Evolutionary conservation across 2,113 vertebrate species (phyloP).

Genomic region (Myrmecobius fasciatus): DNA sequence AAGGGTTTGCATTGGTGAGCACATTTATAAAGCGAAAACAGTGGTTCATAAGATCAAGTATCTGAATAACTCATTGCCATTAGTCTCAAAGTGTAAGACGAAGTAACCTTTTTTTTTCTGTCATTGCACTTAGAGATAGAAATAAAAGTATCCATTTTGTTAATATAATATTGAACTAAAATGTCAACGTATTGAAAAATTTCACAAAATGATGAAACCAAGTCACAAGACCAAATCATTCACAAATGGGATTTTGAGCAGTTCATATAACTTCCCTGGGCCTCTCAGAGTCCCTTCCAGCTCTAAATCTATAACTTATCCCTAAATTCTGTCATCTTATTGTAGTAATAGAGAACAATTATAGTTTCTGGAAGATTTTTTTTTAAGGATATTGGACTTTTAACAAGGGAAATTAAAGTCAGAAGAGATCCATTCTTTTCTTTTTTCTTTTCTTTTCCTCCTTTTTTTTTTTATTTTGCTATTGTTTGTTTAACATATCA

Average conservation of each 20-base stretch:
- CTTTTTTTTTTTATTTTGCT: not conserved
- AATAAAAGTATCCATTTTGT: not conserved
- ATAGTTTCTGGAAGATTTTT: not conserved
- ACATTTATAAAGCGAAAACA: not conserved
- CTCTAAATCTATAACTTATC: not conserved
- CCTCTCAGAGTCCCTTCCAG: not conserved
- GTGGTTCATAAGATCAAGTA: constrained; percentile 7
- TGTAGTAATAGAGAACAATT: not conserved
- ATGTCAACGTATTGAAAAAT: constrained; percentile 15
- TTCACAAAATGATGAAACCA: constrained; percentile 9
- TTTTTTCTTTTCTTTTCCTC: not conserved
- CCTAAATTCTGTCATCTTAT: not conserved
- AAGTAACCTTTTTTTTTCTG: not conserved
- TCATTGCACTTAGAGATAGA: constrained; percentile 21
- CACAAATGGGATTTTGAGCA: not conserved
- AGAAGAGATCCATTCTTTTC: not conserved
- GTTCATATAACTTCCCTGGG: not conserved
- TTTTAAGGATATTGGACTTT: not conserved
- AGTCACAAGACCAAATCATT: not conserved
- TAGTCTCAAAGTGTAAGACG: constrained; percentile 1
- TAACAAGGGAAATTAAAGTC: not conserved
- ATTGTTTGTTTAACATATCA: not conserved
- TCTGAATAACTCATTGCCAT: constrained; percentile 3
- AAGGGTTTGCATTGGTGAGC: constrained; percentile 32
- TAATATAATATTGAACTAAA: constrained; percentile 42